phyloP scores from a whole-genome alignment of 2,888 invertebrate genomes.

The Epistrophe eligans region DNA sequence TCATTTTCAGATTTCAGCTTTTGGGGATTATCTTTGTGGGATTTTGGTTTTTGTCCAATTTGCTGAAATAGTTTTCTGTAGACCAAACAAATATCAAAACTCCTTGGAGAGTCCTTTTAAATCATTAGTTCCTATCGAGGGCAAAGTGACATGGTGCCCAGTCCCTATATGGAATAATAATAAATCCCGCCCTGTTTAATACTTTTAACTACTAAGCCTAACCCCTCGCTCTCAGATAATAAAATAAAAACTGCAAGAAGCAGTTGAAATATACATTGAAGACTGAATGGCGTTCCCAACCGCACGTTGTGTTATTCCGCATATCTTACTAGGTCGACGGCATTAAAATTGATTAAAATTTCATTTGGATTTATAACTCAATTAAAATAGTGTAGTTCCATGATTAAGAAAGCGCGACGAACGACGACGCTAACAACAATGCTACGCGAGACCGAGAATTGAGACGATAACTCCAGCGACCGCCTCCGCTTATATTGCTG shows the following conservation, averaged over 20 bases:
- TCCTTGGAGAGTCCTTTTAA: too few species aligned
- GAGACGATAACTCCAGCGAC: constrained; percentile 26
- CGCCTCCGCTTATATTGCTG: constrained; percentile 22
- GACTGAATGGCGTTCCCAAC: constrained; percentile 36
- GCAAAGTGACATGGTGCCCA: neutral
- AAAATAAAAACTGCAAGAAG: constrained; percentile 6
- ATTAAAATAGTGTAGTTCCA: constrained; percentile 74
- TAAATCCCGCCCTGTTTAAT: neutral
- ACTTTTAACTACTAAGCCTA: constrained; percentile 9
- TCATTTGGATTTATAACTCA: constrained; percentile 76
- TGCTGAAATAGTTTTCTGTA: too few species aligned
- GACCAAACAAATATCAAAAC: neutral
- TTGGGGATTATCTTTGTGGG: too few species aligned
- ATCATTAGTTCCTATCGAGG: neutral
- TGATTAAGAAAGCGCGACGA: constrained; percentile 74
- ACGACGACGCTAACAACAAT: constrained; percentile 21
- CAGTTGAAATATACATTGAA: neutral
- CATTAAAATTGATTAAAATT: constrained; percentile 76
- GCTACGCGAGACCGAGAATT: constrained; percentile 48
- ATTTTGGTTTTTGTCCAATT: too few species aligned
- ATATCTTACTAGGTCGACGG: constrained; percentile 76
- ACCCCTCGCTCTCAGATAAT: neutral
- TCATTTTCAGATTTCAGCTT: too few species aligned
- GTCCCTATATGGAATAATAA: neutral
- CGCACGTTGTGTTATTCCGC: constrained; percentile 73